phyloP scores from a whole-genome alignment of 2,113 vertebrate species.

The Forbesichthys agassizii region DNA sequence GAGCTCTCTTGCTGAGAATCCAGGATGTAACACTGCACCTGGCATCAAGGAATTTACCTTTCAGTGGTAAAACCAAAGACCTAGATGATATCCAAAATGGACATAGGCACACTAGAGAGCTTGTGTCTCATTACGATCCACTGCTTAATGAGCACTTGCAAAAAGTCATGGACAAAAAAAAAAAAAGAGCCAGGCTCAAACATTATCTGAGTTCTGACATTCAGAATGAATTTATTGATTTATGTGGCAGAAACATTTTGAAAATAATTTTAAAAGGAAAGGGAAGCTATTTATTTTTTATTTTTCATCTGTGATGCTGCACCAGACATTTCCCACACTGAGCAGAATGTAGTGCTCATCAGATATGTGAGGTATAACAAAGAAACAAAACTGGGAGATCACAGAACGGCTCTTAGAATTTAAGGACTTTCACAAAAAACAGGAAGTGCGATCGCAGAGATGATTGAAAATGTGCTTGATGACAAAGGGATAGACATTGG shows the following conservation, averaged over 20 bases:
- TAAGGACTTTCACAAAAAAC: constrained; percentile 16
- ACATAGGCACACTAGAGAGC: constrained; percentile 19
- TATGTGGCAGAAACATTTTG: too few relatives aligned
- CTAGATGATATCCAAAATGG: constrained; percentile 28
- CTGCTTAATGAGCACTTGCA: constrained; percentile 25
- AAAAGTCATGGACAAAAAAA: background rate
- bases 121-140: constrained; percentile 22
- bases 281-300: too few relatives aligned
- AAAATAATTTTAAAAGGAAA: too few relatives aligned
- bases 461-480: background rate
- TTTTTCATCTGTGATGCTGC: too few relatives aligned
- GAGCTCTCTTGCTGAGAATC: constrained; percentile 10
- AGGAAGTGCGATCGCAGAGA: constrained; percentile 3
- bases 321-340: constrained; percentile 6
- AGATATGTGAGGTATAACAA: constrained; percentile 30
- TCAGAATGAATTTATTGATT: too few relatives aligned
- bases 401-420: constrained; percentile 5
- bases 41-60: constrained; percentile 6
- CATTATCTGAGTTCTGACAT: too few relatives aligned
- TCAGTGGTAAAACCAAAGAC: constrained; percentile 19
- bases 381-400: constrained; percentile 24
- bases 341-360: constrained; percentile 31
- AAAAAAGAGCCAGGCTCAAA: too few relatives aligned
- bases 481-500: constrained; percentile 16
- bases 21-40: constrained; percentile 22